Evolutionary conservation across 2,888 invertebrate species (phyloP), one percentile per base, ranked within the genome.

Genomic region (Epicampocera succincta): DNA sequence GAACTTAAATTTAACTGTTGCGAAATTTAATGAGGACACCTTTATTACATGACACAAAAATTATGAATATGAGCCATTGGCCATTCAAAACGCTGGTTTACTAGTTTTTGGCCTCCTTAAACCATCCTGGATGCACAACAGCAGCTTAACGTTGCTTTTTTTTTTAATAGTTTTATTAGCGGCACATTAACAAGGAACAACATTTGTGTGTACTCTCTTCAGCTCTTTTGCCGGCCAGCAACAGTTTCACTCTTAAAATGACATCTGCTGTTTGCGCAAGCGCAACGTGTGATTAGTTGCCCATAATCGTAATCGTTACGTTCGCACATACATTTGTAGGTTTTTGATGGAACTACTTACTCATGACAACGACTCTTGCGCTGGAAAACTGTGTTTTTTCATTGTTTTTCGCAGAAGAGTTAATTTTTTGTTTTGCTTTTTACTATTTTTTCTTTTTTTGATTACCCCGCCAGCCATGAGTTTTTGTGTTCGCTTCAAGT

Each of bases 221-320:
- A 8, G 38, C 25, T 52, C 48, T 69, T 73, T 42, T 65, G 48
- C 65, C 77, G 63, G 56, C 63, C 40, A 69, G 33, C 65, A 25
- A 15, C 33, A 13, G 40, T 15, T 33, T n/a, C 2, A 48, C 25
- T 38, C 46, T 46, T 60, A 8, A 71, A 71, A 54, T 61, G 69
- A 78, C 82, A 82, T 82, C 82, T 82, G 82, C 82, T 74, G 42
- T 71, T 78, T 82, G 65, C 65, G 61, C 71, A 75, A 54, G 82
- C 74, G 82, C 74, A 71, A 38, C 73, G 68, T 63, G 46, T 61
- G 65, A 68, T 72, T 72, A 66, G 65, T 9, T 42, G 29, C 17
- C 33, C 33, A 33, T 33, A 33, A 33, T 33, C 33, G 33, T 9
- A 5, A 33, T 33, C 33, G 33, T 1, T 33, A 33, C 33, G 1